These are phyloP conservation scores for Eupristina koningsbergeri DNA, from an alignment of 1,140 invertebrate species.

Conservation along the genomic window DNA sequence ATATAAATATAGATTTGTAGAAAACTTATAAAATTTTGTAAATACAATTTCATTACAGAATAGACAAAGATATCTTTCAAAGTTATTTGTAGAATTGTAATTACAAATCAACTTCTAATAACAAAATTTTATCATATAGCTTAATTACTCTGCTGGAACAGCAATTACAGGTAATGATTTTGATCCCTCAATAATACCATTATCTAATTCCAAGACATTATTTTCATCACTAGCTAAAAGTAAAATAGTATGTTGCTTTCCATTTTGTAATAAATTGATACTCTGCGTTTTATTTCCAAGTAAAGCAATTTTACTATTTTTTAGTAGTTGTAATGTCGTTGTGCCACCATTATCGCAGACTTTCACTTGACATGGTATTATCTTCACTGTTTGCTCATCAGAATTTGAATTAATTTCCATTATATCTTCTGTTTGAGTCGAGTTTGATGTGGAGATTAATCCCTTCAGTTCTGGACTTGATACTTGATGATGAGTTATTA, in stretches of 20 bases:
- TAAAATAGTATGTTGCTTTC: slow-evolving; percentile 65
- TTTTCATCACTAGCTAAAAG: slow-evolving; percentile 59
- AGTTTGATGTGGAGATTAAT: slow-evolving; percentile 30
- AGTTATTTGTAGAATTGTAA: slow-evolving; percentile 33
- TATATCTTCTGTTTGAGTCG: slow-evolving; percentile 40
- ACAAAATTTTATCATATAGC: slow-evolving; percentile 31
- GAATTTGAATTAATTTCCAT: slow-evolving; percentile 31
- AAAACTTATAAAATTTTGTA: slow-evolving; percentile 38
- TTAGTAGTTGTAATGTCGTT: slow-evolving; percentile 55
- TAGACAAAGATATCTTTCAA: slow-evolving; percentile 38
- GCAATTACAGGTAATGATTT: slow-evolving; percentile 56
- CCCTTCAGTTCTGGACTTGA: slow-evolving; percentile 13
- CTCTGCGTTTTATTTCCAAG: slow-evolving; percentile 62
- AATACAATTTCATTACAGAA: slow-evolving; percentile 26
- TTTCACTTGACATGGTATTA: slow-evolving; percentile 54
- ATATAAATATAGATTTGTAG: slow-evolving; percentile 32
- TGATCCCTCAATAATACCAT: slow-evolving; percentile 55
- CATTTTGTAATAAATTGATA: slow-evolving; percentile 64
- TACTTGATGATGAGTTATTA: slow-evolving; percentile 28
- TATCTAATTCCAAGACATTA: slow-evolving; percentile 63
- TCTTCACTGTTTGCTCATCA: slow-evolving; percentile 51
- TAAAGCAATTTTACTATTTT: slow-evolving; percentile 60
- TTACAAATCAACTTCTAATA: slow-evolving; percentile 38
- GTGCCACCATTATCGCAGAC: slow-evolving; percentile 53
- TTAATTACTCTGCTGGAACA: slow-evolving; percentile 57